Evolutionary conservation across 2,113 vertebrate species (phyloP).

Genomic region (Glareola pratincola): DNA sequence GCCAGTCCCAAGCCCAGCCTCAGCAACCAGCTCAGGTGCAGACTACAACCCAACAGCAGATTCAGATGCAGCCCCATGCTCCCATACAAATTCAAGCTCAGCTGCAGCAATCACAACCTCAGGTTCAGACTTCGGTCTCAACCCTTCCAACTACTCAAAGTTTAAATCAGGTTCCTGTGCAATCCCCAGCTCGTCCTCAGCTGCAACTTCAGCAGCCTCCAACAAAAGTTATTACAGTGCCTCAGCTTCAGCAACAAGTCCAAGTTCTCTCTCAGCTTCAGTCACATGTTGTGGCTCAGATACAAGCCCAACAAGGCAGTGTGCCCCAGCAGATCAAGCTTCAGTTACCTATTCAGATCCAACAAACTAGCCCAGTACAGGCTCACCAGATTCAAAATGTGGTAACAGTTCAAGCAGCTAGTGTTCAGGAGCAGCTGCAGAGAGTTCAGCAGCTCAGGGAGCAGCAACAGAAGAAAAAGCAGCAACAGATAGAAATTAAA

Average conservation of each 20-base stretch:
- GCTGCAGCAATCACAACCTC: slow-evolving; percentile 74
- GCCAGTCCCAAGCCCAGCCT: slow-evolving; percentile 69
- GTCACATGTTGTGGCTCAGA: slow-evolving; percentile 74
- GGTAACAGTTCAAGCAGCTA: slow-evolving; percentile 90
- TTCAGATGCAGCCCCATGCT: slow-evolving; percentile 67
- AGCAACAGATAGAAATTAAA: slow-evolving; percentile 88
- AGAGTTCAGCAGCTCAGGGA: slow-evolving; percentile 93
- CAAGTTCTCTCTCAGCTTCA: slow-evolving; percentile 88
- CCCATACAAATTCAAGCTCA: slow-evolving; percentile 80
- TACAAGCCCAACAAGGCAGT: slow-evolving; percentile 83
- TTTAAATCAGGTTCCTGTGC: slow-evolving; percentile 73
- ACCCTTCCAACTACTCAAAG: slow-evolving; percentile 66
- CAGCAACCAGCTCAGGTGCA: slow-evolving; percentile 75
- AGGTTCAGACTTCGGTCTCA: slow-evolving; percentile 75
- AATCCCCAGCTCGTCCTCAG: slow-evolving; percentile 75
- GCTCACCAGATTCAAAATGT: slow-evolving; percentile 90
- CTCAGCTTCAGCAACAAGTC: slow-evolving; percentile 88
- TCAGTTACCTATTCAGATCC: slow-evolving; percentile 89
- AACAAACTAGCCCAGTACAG: slow-evolving; percentile 80
- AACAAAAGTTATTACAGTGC: slow-evolving; percentile 80
- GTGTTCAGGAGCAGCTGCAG: slow-evolving; percentile 91
- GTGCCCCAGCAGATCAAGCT: slow-evolving; percentile 90
- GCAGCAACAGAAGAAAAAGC: slow-evolving; percentile 92
- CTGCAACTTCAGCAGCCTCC: slow-evolving; percentile 82
- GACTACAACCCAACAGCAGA: slow-evolving; percentile 65